phyloP scores from a whole-genome alignment of 92 coral and sea anemone genomes.

The Phymanthus crucifer region DNA sequence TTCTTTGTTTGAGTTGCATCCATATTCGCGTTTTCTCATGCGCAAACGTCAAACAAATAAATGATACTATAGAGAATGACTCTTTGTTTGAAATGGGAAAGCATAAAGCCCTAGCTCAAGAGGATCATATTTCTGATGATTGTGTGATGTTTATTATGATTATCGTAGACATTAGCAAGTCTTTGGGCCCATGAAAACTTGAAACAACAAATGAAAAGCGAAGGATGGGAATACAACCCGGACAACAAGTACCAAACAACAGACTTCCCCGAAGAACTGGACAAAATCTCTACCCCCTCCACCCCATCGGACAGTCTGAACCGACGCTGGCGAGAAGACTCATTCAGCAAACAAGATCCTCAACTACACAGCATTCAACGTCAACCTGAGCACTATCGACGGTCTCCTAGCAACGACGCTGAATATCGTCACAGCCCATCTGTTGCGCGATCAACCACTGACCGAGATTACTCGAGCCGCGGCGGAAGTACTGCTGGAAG shows the following conservation, averaged over 20 bases:
- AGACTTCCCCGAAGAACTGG: conserved; percentile 71
- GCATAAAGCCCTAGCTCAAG: too few relatives aligned
- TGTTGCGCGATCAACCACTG: conserved; percentile 22
- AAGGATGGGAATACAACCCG: conserved; percentile 72
- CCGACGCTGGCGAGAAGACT: conserved; percentile 39
- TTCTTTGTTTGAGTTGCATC: too few relatives aligned
- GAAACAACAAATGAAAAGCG: conserved; percentile 69
- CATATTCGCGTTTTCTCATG: too few relatives aligned
- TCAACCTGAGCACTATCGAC: conserved; percentile 31
- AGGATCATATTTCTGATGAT: too few relatives aligned
- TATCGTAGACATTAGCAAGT: conserved; percentile 68
- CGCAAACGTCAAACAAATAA: too few relatives aligned
- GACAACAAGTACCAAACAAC: conserved; percentile 45
- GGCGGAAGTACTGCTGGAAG: conserved; percentile 64
- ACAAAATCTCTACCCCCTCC: conserved; percentile 67
- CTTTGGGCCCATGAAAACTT: conserved; percentile 68
- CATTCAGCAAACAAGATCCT: conserved; percentile 35
- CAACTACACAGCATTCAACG: conserved; percentile 38
- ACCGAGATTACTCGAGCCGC: conserved; percentile 30
- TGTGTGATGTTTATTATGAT: neutral
- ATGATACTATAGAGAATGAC: too few relatives aligned
- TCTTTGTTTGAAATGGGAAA: too few relatives aligned
- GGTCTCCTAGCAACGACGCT: conserved; percentile 35
- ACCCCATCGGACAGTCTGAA: conserved; percentile 61
- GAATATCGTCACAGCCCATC: conserved; percentile 23